Conservation (phyloP, 92 coral and sea anemone genomes). For the Palythoa heliodiscus region DNA sequence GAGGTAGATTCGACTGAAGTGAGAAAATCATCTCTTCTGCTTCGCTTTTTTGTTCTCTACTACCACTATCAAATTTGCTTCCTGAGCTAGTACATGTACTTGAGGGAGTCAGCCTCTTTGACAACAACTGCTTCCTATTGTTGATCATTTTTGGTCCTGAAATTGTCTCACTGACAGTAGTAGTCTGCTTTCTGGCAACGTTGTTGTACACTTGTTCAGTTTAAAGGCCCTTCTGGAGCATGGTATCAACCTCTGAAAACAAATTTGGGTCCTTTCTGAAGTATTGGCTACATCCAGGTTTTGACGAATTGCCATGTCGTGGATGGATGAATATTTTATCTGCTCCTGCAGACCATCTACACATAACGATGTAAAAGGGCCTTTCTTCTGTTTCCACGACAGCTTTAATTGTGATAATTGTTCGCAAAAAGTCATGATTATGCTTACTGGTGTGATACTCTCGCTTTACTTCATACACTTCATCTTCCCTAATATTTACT, state of each 20-base stretch:
- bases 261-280: conserved; percentile 54
- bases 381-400: conserved; percentile 28
- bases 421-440: conserved; percentile 55
- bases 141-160: conserved; percentile 54
- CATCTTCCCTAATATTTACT: conserved; percentile 45
- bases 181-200: conserved; percentile 45
- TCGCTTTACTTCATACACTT: conserved; percentile 55
- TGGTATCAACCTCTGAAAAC: conserved; percentile 43
- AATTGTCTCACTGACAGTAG: conserved; percentile 51
- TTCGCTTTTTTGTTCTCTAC: conserved; percentile 42
- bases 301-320: conserved; percentile 60
- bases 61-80: conserved; percentile 26
- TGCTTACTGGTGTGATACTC: conserved; percentile 55
- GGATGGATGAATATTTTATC: conserved; percentile 49
- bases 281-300: conserved; percentile 53
- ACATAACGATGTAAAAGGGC: conserved; percentile 47
- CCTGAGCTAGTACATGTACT: conserved; percentile 24
- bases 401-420: conserved; percentile 53
- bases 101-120: conserved; percentile 45
- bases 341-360: conserved; percentile 58
- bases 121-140: conserved; percentile 50
- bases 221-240: conserved; percentile 47
- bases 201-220: conserved; percentile 48
- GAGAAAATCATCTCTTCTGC: conserved; percentile 49
- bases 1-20: conserved; percentile 41